These are phyloP conservation scores for Myiagra hebetior DNA, from an alignment of 2,113 vertebrate species.

Conservation along the genomic window DNA sequence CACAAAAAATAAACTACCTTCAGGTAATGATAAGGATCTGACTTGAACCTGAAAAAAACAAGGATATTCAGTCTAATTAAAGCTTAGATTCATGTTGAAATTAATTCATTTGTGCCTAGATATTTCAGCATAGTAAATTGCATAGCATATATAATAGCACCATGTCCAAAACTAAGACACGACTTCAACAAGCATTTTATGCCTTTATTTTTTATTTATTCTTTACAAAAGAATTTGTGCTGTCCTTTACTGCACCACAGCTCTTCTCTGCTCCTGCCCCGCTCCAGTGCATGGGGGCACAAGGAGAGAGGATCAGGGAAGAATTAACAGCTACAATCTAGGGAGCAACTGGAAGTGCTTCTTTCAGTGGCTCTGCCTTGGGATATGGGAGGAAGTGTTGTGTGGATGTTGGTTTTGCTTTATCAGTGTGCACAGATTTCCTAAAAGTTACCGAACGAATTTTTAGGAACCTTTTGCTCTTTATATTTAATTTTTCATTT, in stretches of 20 bases:
- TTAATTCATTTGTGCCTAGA: slow-evolving; percentile 36
- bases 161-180: neutral
- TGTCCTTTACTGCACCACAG: neutral
- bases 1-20: slow-evolving; percentile 68
- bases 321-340: neutral
- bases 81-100: slow-evolving; percentile 33
- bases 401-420: neutral
- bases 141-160: neutral
- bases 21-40: slow-evolving; percentile 67
- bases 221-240: neutral
- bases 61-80: slow-evolving; percentile 69
- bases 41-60: slow-evolving; percentile 66
- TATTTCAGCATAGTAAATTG: neutral
- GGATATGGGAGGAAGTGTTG: neutral
- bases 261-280: neutral
- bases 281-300: neutral
- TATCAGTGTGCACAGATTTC: neutral
- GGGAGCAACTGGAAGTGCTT: neutral
- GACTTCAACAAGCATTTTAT: neutral
- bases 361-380: neutral
- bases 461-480: neutral
- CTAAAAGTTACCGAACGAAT: neutral
- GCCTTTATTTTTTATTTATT: neutral
- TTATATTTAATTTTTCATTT: neutral
- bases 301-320: neutral